A percentile compares a stretch with the other conserved stretches of the same genome.
phyloP scores from a whole-genome alignment of 2,113 vertebrate species.

The Vulpes ferrilata region DNA sequence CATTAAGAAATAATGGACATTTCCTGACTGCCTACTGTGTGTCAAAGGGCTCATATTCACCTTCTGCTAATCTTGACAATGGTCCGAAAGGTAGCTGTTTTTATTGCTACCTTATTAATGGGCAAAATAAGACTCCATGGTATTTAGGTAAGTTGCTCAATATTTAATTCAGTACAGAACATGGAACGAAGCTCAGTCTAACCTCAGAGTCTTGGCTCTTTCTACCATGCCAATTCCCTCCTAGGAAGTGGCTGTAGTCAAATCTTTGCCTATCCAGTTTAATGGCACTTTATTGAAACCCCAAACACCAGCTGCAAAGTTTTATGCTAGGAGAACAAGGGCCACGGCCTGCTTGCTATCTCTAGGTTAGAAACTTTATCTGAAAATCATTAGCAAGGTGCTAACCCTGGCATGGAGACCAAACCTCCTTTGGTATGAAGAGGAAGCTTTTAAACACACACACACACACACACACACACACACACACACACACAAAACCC shows the following conservation, averaged over 20 bases:
- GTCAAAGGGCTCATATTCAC: not conserved
- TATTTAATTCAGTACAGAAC: not conserved
- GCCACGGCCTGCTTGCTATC: not conserved
- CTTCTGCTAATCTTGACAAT: not conserved
- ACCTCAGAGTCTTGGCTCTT: not conserved
- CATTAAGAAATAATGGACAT: not conserved
- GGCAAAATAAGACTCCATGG: not conserved
- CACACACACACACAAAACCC: not conserved
- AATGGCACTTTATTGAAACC: not conserved
- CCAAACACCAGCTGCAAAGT: not conserved
- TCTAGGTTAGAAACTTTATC: not conserved
- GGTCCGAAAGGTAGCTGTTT: not conserved
- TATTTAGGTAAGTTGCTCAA: not conserved
- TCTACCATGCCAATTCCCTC: not conserved
- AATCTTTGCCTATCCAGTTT: not conserved
- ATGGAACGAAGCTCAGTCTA: not conserved
- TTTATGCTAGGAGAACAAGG: not conserved
- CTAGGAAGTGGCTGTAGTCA: not conserved
- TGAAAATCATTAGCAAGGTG: conserved; percentile 52
- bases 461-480: no score
- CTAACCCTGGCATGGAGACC: conserved; percentile 14
- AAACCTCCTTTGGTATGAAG: not conserved
- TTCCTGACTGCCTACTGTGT: not conserved
- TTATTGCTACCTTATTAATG: not conserved
- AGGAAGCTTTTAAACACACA: not conserved